Evolutionary conservation across 2,888 invertebrate species (phyloP).

Genomic region (Apodemia hepburni): DNA sequence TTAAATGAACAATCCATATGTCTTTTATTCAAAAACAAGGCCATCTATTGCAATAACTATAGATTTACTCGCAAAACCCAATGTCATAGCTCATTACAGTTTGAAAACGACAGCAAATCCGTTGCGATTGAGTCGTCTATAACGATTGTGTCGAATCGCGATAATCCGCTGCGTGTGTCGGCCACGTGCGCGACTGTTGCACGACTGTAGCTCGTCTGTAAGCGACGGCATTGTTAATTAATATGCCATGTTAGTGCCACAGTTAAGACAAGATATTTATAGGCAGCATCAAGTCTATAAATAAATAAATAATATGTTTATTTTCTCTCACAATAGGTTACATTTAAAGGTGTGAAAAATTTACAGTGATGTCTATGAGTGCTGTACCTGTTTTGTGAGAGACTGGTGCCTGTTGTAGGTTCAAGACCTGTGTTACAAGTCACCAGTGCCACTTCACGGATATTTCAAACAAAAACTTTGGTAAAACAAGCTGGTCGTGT

Average conservation of each 20-base stretch:
- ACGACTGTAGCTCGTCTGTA: not conserved
- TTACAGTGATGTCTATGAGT: too few relatives aligned
- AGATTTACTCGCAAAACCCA: not conserved
- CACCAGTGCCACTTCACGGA: too few relatives aligned
- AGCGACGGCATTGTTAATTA: slow-evolving; percentile 10
- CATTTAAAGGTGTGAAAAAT: too few relatives aligned
- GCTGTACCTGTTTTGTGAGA: too few relatives aligned
- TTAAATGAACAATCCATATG: too few relatives aligned
- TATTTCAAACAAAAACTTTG: too few relatives aligned
- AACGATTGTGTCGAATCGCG: slow-evolving; percentile 47
- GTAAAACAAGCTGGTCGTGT: too few relatives aligned
- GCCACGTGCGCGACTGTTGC: slow-evolving; percentile 42
- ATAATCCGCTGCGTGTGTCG: slow-evolving; percentile 53
- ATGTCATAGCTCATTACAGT: slow-evolving; percentile 20
- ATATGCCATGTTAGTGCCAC: slow-evolving; percentile 1
- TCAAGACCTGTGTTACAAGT: too few relatives aligned
- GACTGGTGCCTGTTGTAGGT: too few relatives aligned
- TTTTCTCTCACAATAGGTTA: too few relatives aligned
- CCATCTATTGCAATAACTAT: not conserved
- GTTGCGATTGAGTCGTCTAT: slow-evolving; percentile 53
- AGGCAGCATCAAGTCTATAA: too few relatives aligned
- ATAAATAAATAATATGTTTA: too few relatives aligned
- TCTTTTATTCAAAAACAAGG: not conserved
- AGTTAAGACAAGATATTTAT: not conserved
- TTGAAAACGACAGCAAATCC: slow-evolving; percentile 18